phyloP scores from a whole-genome alignment of 2,888 invertebrate genomes.

The Archips crataeganus region DNA sequence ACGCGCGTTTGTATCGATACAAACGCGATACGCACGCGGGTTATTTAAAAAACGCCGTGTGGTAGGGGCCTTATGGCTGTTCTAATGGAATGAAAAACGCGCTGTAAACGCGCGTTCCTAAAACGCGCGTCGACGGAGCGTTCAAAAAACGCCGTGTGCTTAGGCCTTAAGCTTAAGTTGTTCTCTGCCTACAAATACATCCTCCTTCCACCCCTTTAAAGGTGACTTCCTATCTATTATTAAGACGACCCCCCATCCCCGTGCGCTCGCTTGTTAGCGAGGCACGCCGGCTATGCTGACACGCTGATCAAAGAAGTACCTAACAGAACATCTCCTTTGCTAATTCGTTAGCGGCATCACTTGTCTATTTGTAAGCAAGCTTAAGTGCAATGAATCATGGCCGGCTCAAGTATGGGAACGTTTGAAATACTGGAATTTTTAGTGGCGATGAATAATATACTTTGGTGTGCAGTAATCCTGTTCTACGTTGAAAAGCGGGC shows the following conservation, averaged over 20 bases:
- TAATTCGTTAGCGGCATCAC: conserved; percentile 50
- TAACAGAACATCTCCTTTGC: conserved; percentile 45
- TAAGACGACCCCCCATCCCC: conserved; percentile 46
- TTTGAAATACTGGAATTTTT: conserved; percentile 29
- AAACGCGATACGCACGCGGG: too few relatives aligned
- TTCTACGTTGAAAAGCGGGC: not conserved
- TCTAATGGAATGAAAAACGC: too few relatives aligned
- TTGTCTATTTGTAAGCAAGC: conserved; percentile 70
- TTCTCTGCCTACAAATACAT: not conserved
- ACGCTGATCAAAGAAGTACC: conserved; percentile 73
- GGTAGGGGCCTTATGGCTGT: too few relatives aligned
- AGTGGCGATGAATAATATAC: not conserved
- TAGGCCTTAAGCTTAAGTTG: too few relatives aligned
- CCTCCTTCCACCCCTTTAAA: not conserved
- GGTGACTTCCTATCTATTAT: conserved; percentile 5
- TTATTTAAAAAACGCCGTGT: too few relatives aligned
- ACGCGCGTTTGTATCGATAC: too few relatives aligned
- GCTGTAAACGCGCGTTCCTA: too few relatives aligned
- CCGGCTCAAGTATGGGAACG: conserved; percentile 26
- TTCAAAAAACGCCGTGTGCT: too few relatives aligned
- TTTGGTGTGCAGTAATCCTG: not conserved
- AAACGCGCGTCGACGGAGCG: too few relatives aligned
- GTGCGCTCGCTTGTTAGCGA: conserved; percentile 80
- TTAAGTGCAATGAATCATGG: conserved; percentile 43
- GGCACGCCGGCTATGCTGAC: conserved; percentile 74